These are phyloP conservation scores for Allygus modestus DNA, from an alignment of 2,888 invertebrate species.

Conservation along the genomic window DNA sequence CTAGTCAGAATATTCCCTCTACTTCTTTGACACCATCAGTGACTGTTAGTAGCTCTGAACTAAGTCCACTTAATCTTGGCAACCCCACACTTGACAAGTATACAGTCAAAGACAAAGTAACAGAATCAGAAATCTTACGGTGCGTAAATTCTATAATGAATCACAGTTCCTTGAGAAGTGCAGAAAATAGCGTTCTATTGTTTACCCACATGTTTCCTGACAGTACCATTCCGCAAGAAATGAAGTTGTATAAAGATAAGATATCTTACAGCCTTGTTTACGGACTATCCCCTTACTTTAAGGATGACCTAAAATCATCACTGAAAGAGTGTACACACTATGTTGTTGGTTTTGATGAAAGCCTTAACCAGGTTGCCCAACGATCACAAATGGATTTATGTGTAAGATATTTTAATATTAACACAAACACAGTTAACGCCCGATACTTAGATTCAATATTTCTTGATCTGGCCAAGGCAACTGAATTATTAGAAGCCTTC, in stretches of 20 bases:
- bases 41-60: no score
- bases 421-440: slow-evolving; percentile 67
- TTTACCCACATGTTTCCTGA: neutral
- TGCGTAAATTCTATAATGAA: neutral
- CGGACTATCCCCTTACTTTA: neutral
- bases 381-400: slow-evolving; percentile 71
- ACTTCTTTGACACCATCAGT: no score
- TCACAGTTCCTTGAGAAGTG: neutral
- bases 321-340: neutral
- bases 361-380: slow-evolving; percentile 6
- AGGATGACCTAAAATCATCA: neutral
- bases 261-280: slow-evolving; percentile 8
- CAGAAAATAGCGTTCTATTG: neutral
- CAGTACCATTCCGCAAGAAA: neutral
- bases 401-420: slow-evolving; percentile 69
- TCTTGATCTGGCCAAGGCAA: slow-evolving; percentile 67
- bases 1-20: no score
- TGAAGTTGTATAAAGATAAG: slow-evolving; percentile 1
- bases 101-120: neutral
- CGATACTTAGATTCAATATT: slow-evolving; percentile 70
- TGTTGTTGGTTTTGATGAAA: slow-evolving; percentile 27
- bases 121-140: neutral
- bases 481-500: slow-evolving; percentile 68
- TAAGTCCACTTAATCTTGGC: no score
- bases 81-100: no score